Base-by-base conservation (phyloP, 1,140 invertebrate species). In the Batillaria attramentaria region DNA sequence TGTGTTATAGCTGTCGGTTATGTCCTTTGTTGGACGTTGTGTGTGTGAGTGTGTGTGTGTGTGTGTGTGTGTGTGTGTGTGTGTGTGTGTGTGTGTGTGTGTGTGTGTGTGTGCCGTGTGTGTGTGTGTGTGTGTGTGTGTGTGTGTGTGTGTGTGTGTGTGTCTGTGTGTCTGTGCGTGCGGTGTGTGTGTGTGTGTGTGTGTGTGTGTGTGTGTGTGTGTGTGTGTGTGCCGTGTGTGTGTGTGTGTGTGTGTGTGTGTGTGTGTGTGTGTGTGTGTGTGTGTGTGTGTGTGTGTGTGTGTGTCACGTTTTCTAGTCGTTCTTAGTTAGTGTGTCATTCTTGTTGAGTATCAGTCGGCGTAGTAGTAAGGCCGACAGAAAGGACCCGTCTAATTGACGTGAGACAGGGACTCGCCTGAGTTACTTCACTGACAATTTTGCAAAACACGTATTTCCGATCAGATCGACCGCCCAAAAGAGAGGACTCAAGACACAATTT, bases 191-290 rank as follows among this genome's bases (percentile, higher is more conserved):
- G n/a, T n/a, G n/a, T n/a, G n/a, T n/a, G n/a, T n/a, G n/a, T n/a
- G n/a, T n/a, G n/a, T n/a, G n/a, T n/a, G n/a, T n/a, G n/a, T n/a
- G n/a, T n/a, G n/a, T n/a, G n/a, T n/a, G n/a, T n/a, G n/a, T n/a
- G n/a, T n/a, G n/a, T n/a, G n/a, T n/a, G n/a, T n/a, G 20, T 6
- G 6, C 13, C 31, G 8, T 62, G 57, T 62, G 57, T n/a, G 8
- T n/a, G n/a, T 62, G 57, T n/a, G n/a, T n/a, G 57, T n/a, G n/a
- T n/a, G n/a, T 62, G 8, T 62, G 6, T 62, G n/a, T 62, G 6
- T 62, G 57, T 10, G 8, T 62, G 57, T 62, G 57, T 62, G 57
- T 62, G 57, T 62, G 57, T 62, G 57, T n/a, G 57, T n/a, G 57
- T n/a, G 57, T n/a, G 57, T n/a, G 57, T n/a, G 46, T 50, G 46